phyloP scores from a whole-genome alignment of 1,140 invertebrate species.

The Kradibia gibbosae region DNA sequence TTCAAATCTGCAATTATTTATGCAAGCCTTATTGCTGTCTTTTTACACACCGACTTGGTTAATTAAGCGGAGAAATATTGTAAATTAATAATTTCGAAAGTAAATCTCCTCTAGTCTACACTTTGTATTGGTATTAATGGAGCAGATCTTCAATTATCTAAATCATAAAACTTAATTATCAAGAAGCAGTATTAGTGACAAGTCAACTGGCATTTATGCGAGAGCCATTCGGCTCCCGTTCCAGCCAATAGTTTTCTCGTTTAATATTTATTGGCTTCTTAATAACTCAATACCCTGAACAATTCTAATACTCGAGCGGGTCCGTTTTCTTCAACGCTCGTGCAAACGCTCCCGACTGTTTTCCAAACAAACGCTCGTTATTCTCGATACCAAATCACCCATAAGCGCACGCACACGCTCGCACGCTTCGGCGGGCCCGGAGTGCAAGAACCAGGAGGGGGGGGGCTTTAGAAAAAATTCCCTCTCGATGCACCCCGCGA shows the following conservation, averaged over 20 bases:
- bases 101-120: neutral
- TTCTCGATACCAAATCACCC: no score
- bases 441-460: neutral
- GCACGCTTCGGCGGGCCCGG: no score
- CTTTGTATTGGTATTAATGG: neutral
- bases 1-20: no score
- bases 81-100: neutral
- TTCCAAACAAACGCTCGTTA: no score
- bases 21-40: no score
- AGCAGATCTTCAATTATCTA: neutral
- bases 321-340: no score
- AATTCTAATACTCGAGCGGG: no score
- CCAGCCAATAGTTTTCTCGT: neutral
- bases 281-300: constrained; percentile 1
- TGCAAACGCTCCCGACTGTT: no score
- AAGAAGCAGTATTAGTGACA: neutral
- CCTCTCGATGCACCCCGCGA: no score
- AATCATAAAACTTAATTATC: neutral
- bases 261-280: constrained; percentile 12
- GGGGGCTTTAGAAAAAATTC: no score
- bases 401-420: no score
- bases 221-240: neutral
- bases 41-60: neutral
- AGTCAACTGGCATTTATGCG: neutral
- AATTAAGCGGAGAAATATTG: no score